Evolutionary conservation across 2,113 vertebrate species (phyloP).

Genomic region (Synodontis membranacea): DNA sequence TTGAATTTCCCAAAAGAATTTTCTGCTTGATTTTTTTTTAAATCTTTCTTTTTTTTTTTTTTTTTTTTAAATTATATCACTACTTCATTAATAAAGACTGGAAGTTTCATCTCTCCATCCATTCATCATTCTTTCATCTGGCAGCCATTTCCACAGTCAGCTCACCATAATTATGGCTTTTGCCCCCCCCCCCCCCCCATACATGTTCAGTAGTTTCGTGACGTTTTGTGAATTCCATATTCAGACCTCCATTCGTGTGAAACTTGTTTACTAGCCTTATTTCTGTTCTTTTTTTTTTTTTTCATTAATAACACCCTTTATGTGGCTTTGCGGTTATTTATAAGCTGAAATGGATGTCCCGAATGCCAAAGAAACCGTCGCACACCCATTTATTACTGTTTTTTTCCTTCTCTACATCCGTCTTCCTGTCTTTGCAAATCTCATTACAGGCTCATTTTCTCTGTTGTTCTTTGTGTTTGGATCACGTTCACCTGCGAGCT

Average conservation of each 20-base stretch:
- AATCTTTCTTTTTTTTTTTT: background rate
- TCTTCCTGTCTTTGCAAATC: background rate
- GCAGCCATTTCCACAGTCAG: background rate
- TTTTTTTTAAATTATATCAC: background rate
- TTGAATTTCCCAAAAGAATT: background rate
- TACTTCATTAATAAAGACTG: background rate
- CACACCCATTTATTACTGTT: background rate
- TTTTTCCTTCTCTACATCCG: background rate
- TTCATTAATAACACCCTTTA: conserved; percentile 16
- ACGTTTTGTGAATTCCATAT: conserved; percentile 9
- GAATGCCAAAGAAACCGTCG: background rate
- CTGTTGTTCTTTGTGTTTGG: background rate
- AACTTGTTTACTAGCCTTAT: background rate
- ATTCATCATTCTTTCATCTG: conserved; percentile 8
- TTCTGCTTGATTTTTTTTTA: background rate
- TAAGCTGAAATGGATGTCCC: background rate
- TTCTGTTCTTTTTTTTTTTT: background rate
- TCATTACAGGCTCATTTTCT: background rate
- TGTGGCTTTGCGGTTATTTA: conserved; percentile 10
- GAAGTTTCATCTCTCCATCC: background rate
- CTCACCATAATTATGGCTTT: background rate
- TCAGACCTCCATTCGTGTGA: background rate
- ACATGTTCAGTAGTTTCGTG: background rate
- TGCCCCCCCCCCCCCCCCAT: background rate
- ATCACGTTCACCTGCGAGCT: conserved; percentile 1